Percentiles rank a stretch among this genome's conserved stretches.
phyloP scores from a whole-genome alignment of 2,113 vertebrate genomes.

The Aramus guarauna region DNA sequence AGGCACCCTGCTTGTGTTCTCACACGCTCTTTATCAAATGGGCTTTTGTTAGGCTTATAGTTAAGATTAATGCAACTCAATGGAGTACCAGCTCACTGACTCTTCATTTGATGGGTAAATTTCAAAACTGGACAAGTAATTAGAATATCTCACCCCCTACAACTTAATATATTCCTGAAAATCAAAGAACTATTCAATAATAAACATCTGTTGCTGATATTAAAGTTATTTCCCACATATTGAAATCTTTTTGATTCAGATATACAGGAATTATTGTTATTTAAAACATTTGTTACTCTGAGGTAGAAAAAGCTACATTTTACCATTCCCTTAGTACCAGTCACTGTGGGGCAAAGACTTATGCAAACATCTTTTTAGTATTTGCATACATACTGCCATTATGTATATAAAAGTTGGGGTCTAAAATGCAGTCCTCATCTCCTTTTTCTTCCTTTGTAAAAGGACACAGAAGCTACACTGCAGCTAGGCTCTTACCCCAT shows the following conservation, averaged over 20 bases:
- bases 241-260: not conserved
- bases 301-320: not conserved
- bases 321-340: not conserved
- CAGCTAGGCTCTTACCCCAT: not conserved
- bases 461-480: not conserved
- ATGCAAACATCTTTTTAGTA: not conserved
- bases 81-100: not conserved
- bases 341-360: not conserved
- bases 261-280: not conserved
- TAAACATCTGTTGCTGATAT: not conserved
- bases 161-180: not conserved
- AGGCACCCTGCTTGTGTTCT: conserved; percentile 24
- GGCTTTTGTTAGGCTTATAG: not conserved
- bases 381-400: not conserved
- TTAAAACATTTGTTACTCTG: not conserved
- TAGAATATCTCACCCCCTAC: not conserved
- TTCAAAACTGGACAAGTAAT: not conserved
- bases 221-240: not conserved
- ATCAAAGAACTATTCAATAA: not conserved
- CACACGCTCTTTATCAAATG: not conserved
- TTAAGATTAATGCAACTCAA: conserved; percentile 18
- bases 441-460: not conserved
- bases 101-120: not conserved
- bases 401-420: not conserved
- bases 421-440: not conserved